phyloP scores from a whole-genome alignment of 1,140 invertebrate species.

The Drosophila miranda region DNA sequence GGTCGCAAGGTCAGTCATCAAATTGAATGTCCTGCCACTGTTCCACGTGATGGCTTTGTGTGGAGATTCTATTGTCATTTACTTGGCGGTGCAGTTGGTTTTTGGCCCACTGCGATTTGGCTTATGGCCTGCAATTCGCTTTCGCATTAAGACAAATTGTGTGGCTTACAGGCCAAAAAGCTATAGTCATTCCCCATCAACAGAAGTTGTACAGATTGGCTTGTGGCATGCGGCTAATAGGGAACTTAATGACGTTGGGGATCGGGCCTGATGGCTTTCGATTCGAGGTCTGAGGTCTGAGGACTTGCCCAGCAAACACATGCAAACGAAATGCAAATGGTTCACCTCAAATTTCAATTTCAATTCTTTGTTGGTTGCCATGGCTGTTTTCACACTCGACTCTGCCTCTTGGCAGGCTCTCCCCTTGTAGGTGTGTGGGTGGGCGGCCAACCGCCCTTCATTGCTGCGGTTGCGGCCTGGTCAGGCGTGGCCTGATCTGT shows the following conservation, averaged over 20 bases:
- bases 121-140: constrained; percentile 61
- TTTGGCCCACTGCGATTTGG: constrained; percentile 32
- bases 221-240: neutral
- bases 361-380: too few relatives aligned
- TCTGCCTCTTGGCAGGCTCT: neutral
- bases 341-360: constrained; percentile 53
- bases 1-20: constrained; percentile 36
- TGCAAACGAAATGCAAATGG: constrained; percentile 2
- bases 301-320: too few relatives aligned
- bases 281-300: too few relatives aligned
- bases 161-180: constrained; percentile 33
- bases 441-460: constrained; percentile 61
- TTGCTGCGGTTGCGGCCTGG: constrained; percentile 49
- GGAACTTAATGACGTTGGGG: too few relatives aligned
- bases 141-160: constrained; percentile 61
- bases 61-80: constrained; percentile 18
- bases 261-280: too few relatives aligned
- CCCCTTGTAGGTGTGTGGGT: constrained; percentile 2
- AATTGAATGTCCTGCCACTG: constrained; percentile 53
- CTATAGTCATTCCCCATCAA: constrained; percentile 27
- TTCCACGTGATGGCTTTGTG: constrained; percentile 30
- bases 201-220: constrained; percentile 15
- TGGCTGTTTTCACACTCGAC: neutral
- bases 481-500: neutral
- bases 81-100: constrained; percentile 29